Percentiles rank a stretch among this genome's conserved stretches.
phyloP scores from a whole-genome alignment of 2,113 vertebrate species.

The Rhineura floridana region DNA sequence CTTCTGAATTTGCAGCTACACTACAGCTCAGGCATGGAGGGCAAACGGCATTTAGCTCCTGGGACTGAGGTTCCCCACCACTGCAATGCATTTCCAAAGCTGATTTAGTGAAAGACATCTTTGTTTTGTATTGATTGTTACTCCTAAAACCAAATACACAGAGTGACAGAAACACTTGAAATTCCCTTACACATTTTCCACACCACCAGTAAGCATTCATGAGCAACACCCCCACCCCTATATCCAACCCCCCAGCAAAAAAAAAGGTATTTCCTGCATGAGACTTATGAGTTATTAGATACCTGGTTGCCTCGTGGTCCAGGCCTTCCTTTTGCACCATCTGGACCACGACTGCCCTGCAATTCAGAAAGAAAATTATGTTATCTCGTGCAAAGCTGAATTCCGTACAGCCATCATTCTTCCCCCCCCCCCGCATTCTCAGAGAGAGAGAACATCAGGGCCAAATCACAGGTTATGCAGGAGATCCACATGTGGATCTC shows the following conservation, averaged over 20 bases:
- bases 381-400: fast-evolving
- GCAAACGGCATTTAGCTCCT: no score
- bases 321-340: constrained; percentile 76
- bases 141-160: background rate
- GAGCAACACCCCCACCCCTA: no score
- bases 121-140: background rate
- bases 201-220: background rate
- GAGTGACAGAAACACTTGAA: background rate
- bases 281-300: background rate
- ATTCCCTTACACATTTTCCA: background rate
- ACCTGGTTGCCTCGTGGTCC: constrained; percentile 84
- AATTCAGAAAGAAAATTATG: constrained; percentile 18
- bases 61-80: no score
- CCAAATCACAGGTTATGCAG: no score
- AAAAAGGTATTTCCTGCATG: background rate
- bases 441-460: no score
- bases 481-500: background rate
- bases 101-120: background rate
- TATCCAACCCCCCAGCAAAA: background rate
- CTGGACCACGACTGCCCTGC: constrained; percentile 83
- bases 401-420: background rate
- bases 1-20: no score
- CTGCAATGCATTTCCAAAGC: background rate
- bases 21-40: no score
- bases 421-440: fast-evolving